Conservation (phyloP, 2,888 invertebrate genomes). For the Nysson spinosus region DNA sequence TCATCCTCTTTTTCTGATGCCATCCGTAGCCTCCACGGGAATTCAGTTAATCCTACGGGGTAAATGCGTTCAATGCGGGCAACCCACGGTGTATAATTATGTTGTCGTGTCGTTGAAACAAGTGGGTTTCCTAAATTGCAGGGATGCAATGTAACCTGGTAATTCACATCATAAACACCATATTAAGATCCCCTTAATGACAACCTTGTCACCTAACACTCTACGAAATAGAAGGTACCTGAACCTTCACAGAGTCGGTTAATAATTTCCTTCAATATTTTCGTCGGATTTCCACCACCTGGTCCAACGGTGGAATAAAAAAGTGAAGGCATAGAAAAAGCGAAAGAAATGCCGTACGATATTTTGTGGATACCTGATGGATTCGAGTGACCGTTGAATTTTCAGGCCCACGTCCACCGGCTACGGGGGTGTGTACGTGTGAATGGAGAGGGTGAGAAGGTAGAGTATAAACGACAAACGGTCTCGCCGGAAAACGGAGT, state of each 20-base stretch:
- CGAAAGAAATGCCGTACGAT: conserved; percentile 67
- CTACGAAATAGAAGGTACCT: too few relatives aligned
- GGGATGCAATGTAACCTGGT: too few relatives aligned
- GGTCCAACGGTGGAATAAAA: neutral
- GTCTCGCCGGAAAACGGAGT: too few relatives aligned
- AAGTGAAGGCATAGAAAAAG: neutral
- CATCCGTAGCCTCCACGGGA: conserved; percentile 12
- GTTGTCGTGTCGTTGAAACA: conserved; percentile 4
- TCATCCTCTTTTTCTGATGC: conserved; percentile 14
- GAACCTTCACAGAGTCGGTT: too few relatives aligned
- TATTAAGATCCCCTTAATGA: too few relatives aligned
- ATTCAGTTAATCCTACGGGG: conserved; percentile 45
- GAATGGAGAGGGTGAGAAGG: conserved; percentile 15
- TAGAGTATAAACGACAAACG: conserved; percentile 54
- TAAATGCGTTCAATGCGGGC: conserved; percentile 40
- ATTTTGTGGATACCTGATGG: conserved; percentile 73
- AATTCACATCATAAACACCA: too few relatives aligned
- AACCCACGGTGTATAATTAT: conserved; percentile 9
- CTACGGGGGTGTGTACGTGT: conserved; percentile 4
- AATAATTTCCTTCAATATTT: too few relatives aligned
- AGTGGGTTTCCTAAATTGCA: neutral
- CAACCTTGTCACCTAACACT: too few relatives aligned
- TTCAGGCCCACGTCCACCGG: conserved; percentile 53
- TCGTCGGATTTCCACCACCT: too few relatives aligned
- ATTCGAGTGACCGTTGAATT: conserved; percentile 73